Evolutionary conservation across 2,888 invertebrate genomes (phyloP).

Genomic region (Bembecia ichneumoniformis): DNA sequence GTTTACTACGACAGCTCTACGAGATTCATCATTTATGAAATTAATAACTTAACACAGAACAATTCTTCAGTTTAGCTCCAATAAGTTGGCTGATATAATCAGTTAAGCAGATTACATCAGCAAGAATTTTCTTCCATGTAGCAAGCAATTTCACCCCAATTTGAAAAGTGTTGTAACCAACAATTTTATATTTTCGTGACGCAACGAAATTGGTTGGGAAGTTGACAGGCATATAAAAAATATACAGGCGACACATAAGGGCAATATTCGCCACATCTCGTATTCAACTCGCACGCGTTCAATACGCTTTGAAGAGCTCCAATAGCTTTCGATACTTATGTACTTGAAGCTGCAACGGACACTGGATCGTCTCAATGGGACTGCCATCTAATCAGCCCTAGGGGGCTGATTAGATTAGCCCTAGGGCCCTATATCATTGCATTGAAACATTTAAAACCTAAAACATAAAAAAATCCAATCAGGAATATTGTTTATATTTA

Average conservation of each 20-base stretch:
- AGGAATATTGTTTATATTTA: no score
- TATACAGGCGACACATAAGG: slow-evolving; percentile 4
- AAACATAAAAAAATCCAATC: no score
- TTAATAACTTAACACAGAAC: no score
- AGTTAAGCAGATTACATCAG: not conserved
- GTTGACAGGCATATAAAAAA: slow-evolving; percentile 8
- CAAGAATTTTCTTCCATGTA: not conserved
- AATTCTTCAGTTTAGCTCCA: no score
- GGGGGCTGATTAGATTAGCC: no score
- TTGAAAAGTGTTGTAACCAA: slow-evolving; percentile 1
- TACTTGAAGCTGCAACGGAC: slow-evolving; percentile 6
- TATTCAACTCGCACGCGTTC: slow-evolving; percentile 13
- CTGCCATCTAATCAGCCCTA: no score
- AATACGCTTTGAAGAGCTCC: slow-evolving; percentile 13
- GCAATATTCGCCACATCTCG: slow-evolving; percentile 14
- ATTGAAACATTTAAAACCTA: no score
- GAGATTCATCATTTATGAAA: no score
- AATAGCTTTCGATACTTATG: slow-evolving; percentile 11
- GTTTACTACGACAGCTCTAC: no score
- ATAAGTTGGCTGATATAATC: no score
- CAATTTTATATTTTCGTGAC: slow-evolving; percentile 8
- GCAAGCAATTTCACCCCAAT: not conserved
- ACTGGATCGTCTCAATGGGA: slow-evolving; percentile 3
- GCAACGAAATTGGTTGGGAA: slow-evolving; percentile 7
- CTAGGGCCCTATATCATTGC: no score